Evolutionary conservation across 2,797 vertebrate species (phyloP), one percentile per base, ranked within the genome.

Genomic region (Chloroceryle inda): DNA sequence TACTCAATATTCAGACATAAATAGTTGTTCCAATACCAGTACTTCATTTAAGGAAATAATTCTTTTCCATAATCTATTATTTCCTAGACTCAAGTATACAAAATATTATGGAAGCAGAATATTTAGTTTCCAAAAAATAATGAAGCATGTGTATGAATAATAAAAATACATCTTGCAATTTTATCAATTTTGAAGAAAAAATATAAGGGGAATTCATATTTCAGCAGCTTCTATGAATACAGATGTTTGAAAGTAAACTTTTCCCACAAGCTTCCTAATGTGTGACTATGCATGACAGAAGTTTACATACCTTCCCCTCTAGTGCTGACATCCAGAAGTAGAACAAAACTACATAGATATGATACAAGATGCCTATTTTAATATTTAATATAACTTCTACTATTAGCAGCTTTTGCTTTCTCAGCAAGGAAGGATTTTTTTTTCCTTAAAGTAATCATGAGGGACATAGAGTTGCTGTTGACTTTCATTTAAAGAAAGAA

Each of bases 401-500:
- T 85, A n/a, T 69, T 71, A 85, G 40, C 1, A 71, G 18, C 6
- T 82, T 83, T 74, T 89, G 49, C 21, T 49, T 80, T 85, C 62
- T 78, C 38, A 78, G 22, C 20, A 75, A 78, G 23, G 33, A 87
- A 76, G 3, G 9, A 6, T 31, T 91, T 86, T 47, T 91, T 86
- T 47, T 85, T 67, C 62, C 47, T 76, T 49, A 75, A 56, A 58
- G 23, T 58, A 85, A 67, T 85, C 38, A 59, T 29, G 38, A 78
- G 44, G 18, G n/a, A 75, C 33, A 29, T 35, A 56, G 10, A 56
- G 13, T 56, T 66, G 42, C 11, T 87, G 33, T 59, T 88, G n/a
- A 81, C 8, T 85, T 92, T 35, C 31, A 68, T 55, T 79, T 90
- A 83, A 76, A 89, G 26, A 88, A 83, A 76, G 26, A 88, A 87